Percentiles rank a stretch among this genome's conserved stretches.
Evolutionary conservation across 1,140 invertebrate genomes (phyloP).

Genomic region (Aphelinus atriplicis): DNA sequence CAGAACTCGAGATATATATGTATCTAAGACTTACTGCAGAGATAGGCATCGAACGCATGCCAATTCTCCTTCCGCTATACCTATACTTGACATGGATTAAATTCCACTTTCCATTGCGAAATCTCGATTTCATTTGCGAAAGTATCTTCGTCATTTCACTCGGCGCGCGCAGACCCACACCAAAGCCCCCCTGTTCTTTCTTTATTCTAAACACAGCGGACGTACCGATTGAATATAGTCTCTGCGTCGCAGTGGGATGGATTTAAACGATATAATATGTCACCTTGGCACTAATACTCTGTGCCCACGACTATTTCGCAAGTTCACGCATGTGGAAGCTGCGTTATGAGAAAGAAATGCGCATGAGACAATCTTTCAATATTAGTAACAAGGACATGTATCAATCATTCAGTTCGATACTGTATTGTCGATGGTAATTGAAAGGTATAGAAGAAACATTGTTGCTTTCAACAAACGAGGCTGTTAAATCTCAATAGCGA

Average conservation of each 20-base stretch:
- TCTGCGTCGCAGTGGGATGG: background rate
- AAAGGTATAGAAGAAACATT: too few relatives aligned
- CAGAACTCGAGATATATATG: background rate
- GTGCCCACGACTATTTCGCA: constrained; percentile 20
- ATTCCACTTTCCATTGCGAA: background rate
- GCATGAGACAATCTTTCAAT: constrained; percentile 6
- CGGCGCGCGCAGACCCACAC: too few relatives aligned
- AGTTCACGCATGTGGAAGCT: constrained; percentile 13
- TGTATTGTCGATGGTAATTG: too few relatives aligned
- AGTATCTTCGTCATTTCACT: background rate
- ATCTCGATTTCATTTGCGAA: constrained; percentile 12
- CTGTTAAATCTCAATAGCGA: too few relatives aligned
- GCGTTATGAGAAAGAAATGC: background rate
- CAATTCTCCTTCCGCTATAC: too few relatives aligned
- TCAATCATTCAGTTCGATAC: background rate
- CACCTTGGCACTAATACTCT: constrained; percentile 35
- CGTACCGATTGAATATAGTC: background rate
- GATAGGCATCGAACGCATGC: too few relatives aligned
- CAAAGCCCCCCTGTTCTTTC: background rate
- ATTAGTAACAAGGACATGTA: constrained; percentile 12
- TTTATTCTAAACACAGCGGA: background rate
- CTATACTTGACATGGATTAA: too few relatives aligned
- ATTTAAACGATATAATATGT: background rate
- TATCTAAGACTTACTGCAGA: too few relatives aligned
- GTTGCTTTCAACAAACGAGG: too few relatives aligned